phyloP scores from a whole-genome alignment of 2,113 vertebrate genomes.

The Tinamus guttatus region DNA sequence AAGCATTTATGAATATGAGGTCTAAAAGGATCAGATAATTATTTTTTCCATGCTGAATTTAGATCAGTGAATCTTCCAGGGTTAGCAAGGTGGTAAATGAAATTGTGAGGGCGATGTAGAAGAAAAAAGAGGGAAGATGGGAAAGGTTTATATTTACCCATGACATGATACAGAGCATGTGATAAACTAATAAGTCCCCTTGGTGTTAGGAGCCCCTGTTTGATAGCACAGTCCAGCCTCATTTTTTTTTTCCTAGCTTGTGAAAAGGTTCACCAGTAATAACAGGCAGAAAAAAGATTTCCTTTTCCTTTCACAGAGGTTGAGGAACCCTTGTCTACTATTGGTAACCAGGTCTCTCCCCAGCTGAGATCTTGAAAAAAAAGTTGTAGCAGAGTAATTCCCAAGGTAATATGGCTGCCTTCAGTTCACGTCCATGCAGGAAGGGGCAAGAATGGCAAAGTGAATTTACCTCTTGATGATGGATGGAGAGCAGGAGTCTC shows the following conservation, averaged over 20 bases:
- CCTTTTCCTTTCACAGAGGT: rapidly evolving
- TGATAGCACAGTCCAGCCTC: rapidly evolving
- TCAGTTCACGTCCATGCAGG: not conserved
- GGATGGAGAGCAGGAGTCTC: not conserved
- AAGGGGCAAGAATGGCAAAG: not conserved
- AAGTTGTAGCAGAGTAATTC: not conserved
- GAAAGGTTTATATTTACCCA: not conserved
- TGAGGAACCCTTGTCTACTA: rapidly evolving
- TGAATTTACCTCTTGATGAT: not conserved
- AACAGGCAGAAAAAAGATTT: not conserved
- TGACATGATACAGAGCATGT: not conserved
- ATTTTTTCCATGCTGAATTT: not conserved
- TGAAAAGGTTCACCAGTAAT: not conserved
- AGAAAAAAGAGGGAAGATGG: not conserved
- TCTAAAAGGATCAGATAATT: not conserved
- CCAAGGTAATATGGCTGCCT: not conserved
- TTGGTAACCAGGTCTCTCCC: not conserved
- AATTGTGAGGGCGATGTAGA: not conserved
- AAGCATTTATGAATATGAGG: not conserved
- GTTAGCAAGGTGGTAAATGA: not conserved
- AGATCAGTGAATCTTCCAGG: not conserved
- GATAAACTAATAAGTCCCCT: not conserved
- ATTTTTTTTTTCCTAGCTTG: rapidly evolving
- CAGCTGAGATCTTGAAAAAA: not conserved
- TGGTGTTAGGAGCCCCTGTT: not conserved